Evolutionary conservation across 2,888 invertebrate species (phyloP).

Genomic region (Orchestes rusci): DNA sequence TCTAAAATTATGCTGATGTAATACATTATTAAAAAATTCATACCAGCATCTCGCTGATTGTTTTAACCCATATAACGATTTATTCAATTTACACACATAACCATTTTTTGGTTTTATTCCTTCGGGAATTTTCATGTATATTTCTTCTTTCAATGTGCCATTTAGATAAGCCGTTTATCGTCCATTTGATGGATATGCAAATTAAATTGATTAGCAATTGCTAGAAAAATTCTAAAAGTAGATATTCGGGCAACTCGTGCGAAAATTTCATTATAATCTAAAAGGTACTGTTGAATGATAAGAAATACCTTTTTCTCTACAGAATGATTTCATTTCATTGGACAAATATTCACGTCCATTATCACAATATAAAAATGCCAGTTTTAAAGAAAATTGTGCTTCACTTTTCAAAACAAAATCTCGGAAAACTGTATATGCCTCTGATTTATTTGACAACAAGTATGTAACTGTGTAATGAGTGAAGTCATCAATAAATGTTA

Average conservation of each 20-base stretch:
- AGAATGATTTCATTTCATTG: conserved; percentile 33
- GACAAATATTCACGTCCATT: conserved; percentile 24
- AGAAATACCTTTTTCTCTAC: conserved; percentile 34
- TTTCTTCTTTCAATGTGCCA: conserved; percentile 1
- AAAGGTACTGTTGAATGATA: conserved; percentile 40
- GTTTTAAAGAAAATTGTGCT: conserved; percentile 21
- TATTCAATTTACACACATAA: not conserved
- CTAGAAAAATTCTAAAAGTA: not conserved
- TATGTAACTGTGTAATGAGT: conserved; percentile 37
- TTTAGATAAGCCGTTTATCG: not conserved
- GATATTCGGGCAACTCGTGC: conserved; percentile 1
- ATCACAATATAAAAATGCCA: conserved; percentile 24
- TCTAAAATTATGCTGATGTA: not conserved
- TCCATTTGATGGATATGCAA: not conserved
- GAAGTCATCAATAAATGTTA: conserved; percentile 34
- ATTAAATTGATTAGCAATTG: not conserved
- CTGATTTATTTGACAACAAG: conserved; percentile 24
- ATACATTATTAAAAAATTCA: not conserved
- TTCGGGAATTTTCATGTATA: no score
- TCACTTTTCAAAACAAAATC: conserved; percentile 23
- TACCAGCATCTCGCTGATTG: not conserved
- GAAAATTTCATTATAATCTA: conserved; percentile 39
- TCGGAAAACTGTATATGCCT: conserved; percentile 17
- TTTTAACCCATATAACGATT: not conserved
- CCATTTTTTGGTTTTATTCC: not conserved